Base-by-base conservation (phyloP, 23 tunicate genomes). In the Oikopleura vanhoeffeni region DNA sequence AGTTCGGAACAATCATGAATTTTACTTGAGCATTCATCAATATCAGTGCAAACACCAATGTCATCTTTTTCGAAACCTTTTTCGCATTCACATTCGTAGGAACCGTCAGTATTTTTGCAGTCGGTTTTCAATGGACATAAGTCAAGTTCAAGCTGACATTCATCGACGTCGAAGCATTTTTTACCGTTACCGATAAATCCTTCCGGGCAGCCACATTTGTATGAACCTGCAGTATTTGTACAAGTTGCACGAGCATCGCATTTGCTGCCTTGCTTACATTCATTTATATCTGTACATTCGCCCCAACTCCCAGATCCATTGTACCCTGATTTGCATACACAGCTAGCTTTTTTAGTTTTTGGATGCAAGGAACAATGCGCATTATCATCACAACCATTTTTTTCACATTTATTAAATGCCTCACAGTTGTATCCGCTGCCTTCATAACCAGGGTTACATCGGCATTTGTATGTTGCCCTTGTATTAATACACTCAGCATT, bases 1-100 rank as follows among this genome's bases (percentile, higher is more conserved):
- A 13, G 2, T 28, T 28, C 38, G 79, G 79, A 71, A 38, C 79
- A 71, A 38, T 71, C 79, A 32, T 71, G 79, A 2, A 38, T 30
- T 18, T 32, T 38, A 32, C 2, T 28, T 13, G 34, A 33, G 33
- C 79, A 71, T 30, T 71, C 79, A 34, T 71, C 79, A 71, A 71
- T 32, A 32, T 71, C 79, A 28, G 2, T 30, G 30, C 79, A 71
- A 3, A 13, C 38, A 2, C 79, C 79, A 13, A 8, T 49, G 35
- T 71, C 79, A 32, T 71, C 32, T 34, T 18, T 71, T 3, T 38
- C 77, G 40, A 39, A 87, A 40, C 89, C 88, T 1, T 84, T 35
- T 39, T 85, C 57, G 40, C 89, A 87, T n/a, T 75, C 57, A 42
- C 89, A 87, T 1, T 39, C 83, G 64, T 75, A 87, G 28, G 83